A percentile compares a stretch with the other conserved stretches of the same genome.
phyloP scores from a whole-genome alignment of 2,797 vertebrate species.

The Australoheros facetus region DNA sequence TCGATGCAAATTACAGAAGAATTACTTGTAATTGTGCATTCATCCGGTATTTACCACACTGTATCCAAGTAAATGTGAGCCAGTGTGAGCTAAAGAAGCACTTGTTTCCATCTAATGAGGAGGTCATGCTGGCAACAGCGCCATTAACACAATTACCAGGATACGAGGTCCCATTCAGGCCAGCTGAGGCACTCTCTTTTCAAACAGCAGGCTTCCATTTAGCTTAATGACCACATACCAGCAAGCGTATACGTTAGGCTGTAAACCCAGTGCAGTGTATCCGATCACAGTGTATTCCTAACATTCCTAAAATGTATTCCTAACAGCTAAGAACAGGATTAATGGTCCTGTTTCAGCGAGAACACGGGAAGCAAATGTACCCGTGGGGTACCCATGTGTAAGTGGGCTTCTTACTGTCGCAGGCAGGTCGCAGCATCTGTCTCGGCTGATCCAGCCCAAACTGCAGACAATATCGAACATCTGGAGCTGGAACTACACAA shows the following conservation, averaged over 20 bases:
- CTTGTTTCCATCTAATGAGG: conserved; percentile 51
- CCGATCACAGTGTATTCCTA: neutral
- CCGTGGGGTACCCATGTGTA: neutral
- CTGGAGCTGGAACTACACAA: conserved; percentile 96
- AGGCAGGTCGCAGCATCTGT: conserved; percentile 98
- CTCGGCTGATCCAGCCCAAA: conserved; percentile 95
- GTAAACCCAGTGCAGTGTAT: neutral
- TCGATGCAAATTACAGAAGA: conserved; percentile 57
- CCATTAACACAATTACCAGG: conserved; percentile 51
- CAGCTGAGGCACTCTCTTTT: conserved; percentile 23
- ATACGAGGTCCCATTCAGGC: conserved; percentile 41
- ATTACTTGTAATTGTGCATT: conserved; percentile 53
- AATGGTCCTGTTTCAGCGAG: neutral
- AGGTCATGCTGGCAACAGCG: conserved; percentile 34
- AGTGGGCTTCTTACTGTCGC: conserved; percentile 83
- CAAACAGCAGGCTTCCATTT: conserved; percentile 19
- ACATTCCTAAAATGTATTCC: neutral
- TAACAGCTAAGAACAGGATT: neutral
- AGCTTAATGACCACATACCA: conserved; percentile 13
- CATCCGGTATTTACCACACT: conserved; percentile 36
- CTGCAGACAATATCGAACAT: conserved; percentile 99
- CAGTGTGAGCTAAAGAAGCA: conserved; percentile 31
- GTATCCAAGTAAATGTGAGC: conserved; percentile 46
- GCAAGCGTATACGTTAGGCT: neutral
- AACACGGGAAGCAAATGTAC: neutral